Evolutionary conservation across 2,888 invertebrate genomes (phyloP).

Genomic region (Drosophila meridiana): DNA sequence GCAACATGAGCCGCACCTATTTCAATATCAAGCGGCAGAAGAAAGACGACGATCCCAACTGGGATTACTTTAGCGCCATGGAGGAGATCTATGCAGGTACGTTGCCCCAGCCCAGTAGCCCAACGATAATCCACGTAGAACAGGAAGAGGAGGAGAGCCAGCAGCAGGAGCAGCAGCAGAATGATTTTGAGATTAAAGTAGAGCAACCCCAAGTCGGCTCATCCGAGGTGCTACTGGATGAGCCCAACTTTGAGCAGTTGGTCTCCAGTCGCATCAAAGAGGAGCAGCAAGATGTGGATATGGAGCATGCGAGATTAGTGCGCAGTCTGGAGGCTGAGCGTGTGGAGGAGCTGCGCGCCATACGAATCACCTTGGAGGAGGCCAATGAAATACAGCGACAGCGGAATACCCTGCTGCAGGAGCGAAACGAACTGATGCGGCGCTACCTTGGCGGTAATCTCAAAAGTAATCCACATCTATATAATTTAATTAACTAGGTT

Average conservation of each 20-base stretch:
- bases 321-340: constrained; percentile 19
- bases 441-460: constrained; percentile 11
- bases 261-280: constrained; percentile 2
- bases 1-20: constrained; percentile 41
- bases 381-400: constrained; percentile 31
- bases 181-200: constrained; percentile 5
- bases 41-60: background rate
- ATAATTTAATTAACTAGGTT: background rate
- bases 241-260: constrained; percentile 29
- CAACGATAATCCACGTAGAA: background rate
- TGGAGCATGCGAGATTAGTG: constrained; percentile 7
- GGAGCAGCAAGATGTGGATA: constrained; percentile 5
- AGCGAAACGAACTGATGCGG: constrained; percentile 28
- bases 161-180: background rate
- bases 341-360: constrained; percentile 23
- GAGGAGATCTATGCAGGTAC: constrained; percentile 21
- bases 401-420: constrained; percentile 23
- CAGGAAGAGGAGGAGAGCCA: background rate
- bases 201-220: background rate
- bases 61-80: constrained; percentile 29
- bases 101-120: background rate
- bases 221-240: constrained; percentile 14
- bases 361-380: constrained; percentile 22
- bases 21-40: constrained; percentile 20
- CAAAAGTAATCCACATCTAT: background rate